Evolutionary conservation across 1,140 invertebrate genomes (phyloP).

Genomic region (Grapholita molesta): DNA sequence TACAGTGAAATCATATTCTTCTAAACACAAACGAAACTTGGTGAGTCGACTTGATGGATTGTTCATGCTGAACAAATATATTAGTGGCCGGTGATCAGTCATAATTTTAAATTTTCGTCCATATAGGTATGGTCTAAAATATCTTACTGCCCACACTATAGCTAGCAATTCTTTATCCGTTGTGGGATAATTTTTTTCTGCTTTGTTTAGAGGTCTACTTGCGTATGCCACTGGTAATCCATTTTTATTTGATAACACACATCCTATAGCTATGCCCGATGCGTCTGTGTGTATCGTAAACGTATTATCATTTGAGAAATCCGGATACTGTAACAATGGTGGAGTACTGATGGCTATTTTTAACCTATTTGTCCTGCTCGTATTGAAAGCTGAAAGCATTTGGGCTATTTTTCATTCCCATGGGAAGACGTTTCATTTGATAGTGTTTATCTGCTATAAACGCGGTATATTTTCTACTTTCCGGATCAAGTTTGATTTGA

Average conservation of each 20-base stretch:
- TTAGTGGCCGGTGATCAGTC: background rate
- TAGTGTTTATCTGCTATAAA: slow-evolving; percentile 31
- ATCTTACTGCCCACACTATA: slow-evolving; percentile 31
- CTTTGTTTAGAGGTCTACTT: slow-evolving; percentile 36
- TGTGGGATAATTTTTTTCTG: slow-evolving; percentile 41
- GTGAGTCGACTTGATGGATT: slow-evolving; percentile 1
- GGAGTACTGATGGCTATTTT: slow-evolving; percentile 43
- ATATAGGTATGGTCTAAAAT: background rate
- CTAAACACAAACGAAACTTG: slow-evolving; percentile 22
- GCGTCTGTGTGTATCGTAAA: slow-evolving; percentile 31
- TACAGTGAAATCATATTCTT: slow-evolving; percentile 24
- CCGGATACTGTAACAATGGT: slow-evolving; percentile 42
- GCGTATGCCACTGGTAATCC: slow-evolving; percentile 29
- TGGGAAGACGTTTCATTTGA: slow-evolving; percentile 34
- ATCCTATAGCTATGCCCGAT: slow-evolving; percentile 26
- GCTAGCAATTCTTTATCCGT: slow-evolving; percentile 42
- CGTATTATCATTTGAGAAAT: slow-evolving; percentile 17
- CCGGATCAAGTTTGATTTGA: slow-evolving; percentile 23
- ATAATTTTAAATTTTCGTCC: background rate
- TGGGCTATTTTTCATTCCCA: slow-evolving; percentile 33
- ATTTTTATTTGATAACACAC: slow-evolving; percentile 26
- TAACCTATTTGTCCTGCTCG: slow-evolving; percentile 30
- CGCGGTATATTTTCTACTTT: slow-evolving; percentile 30
- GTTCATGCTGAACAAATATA: background rate
- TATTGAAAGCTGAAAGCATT: slow-evolving; percentile 29